Conservation (phyloP, 2,113 vertebrate species). For the Myiozetetes cayanensis region DNA sequence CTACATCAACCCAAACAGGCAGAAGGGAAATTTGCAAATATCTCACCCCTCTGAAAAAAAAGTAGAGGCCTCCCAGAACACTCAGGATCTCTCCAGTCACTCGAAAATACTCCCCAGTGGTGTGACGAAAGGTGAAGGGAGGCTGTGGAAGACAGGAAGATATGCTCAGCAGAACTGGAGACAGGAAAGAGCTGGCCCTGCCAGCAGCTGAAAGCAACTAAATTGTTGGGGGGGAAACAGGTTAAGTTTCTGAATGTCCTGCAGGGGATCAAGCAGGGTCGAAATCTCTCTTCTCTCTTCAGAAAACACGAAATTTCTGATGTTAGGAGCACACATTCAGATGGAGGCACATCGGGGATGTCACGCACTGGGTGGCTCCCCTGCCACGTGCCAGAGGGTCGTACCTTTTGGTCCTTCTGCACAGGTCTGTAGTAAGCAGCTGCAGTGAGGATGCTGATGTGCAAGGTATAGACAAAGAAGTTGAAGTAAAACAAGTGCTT, state of each 20-base stretch:
- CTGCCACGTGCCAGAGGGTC: neutral
- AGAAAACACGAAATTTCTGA: neutral
- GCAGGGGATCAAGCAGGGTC: neutral
- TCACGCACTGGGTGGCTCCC: neutral
- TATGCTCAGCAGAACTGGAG: neutral
- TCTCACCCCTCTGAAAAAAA: conserved; percentile 89
- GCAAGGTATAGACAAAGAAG: conserved; percentile 84
- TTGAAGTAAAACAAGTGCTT: conserved; percentile 86
- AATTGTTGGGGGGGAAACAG: neutral
- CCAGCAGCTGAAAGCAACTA: neutral
- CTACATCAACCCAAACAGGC: neutral
- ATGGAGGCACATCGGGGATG: neutral
- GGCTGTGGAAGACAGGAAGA: conserved; percentile 71
- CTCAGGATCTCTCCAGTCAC: conserved; percentile 79
- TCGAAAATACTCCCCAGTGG: conserved; percentile 72
- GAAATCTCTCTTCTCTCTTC: neutral
- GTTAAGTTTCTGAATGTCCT: neutral
- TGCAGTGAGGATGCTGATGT: conserved; percentile 85
- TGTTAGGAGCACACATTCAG: neutral
- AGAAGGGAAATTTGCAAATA: neutral
- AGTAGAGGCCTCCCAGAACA: conserved; percentile 80
- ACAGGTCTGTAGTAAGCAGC: conserved; percentile 84
- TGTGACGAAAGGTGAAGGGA: conserved; percentile 67
- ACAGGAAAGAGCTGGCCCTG: neutral
- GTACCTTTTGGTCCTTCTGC: conserved; percentile 40